These are phyloP conservation scores for Pyralis farinalis DNA, from an alignment of 2,888 invertebrate species.

Conservation along the genomic window DNA sequence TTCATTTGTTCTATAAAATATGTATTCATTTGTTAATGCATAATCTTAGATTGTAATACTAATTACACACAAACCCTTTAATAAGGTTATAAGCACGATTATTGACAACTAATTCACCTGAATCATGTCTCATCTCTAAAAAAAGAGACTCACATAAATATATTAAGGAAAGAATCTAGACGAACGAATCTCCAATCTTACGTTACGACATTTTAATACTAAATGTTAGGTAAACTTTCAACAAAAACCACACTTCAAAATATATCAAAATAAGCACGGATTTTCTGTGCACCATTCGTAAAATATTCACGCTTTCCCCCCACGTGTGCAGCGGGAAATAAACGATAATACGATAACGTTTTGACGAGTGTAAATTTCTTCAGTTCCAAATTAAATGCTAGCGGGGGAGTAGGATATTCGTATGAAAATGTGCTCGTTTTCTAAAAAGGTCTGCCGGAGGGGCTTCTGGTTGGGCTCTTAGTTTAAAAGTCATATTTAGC, in stretches of 20 bases:
- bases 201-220: too few species aligned
- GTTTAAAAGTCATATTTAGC: conserved; percentile 74
- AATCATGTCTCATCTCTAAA: too few species aligned
- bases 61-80: too few species aligned
- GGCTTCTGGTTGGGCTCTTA: conserved; percentile 52
- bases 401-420: conserved; percentile 34
- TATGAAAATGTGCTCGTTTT: conserved; percentile 47
- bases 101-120: too few species aligned
- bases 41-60: too few species aligned
- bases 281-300: conserved; percentile 21
- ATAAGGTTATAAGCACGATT: too few species aligned
- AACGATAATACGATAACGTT: conserved; percentile 39
- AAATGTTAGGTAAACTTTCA: background rate
- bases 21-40: too few species aligned
- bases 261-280: conserved; percentile 3
- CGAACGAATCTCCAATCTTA: too few species aligned
- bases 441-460: conserved; percentile 48
- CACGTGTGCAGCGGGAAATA: conserved; percentile 9
- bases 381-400: conserved; percentile 42
- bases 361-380: conserved; percentile 49
- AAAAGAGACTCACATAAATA: too few species aligned
- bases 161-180: too few species aligned
- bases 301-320: conserved; percentile 29
- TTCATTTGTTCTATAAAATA: too few species aligned
- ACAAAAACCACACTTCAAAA: conserved; percentile 13